Evolutionary conservation across 2,888 invertebrate species (phyloP).

Genomic region (Bombylius discolor): DNA sequence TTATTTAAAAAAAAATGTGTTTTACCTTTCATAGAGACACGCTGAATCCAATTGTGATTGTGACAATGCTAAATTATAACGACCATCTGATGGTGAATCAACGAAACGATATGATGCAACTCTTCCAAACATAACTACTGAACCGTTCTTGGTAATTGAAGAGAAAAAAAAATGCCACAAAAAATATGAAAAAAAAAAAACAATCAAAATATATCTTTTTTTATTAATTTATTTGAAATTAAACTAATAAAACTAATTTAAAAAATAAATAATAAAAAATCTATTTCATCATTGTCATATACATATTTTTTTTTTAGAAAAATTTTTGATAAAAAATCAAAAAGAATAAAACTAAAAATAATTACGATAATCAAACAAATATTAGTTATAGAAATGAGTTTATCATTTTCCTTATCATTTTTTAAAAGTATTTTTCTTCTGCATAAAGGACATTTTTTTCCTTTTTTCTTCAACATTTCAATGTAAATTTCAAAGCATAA

Average conservation of each 20-base stretch:
- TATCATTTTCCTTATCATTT: too few species aligned
- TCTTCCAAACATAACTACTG: constrained; percentile 72
- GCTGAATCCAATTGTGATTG: constrained; percentile 61
- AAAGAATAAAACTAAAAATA: too few species aligned
- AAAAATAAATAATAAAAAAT: too few species aligned
- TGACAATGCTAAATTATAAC: constrained; percentile 61
- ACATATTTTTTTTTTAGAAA: too few species aligned
- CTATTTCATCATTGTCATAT: too few species aligned
- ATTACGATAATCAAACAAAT: too few species aligned
- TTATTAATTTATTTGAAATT: not conserved
- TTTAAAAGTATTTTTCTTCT: not conserved
- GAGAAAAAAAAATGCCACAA: not conserved
- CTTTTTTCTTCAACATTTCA: not conserved
- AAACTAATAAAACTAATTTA: too few species aligned
- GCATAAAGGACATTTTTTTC: not conserved
- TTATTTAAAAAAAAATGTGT: not conserved
- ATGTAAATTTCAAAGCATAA: not conserved
- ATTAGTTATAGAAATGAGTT: too few species aligned
- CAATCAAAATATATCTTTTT: not conserved
- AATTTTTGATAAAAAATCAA: too few species aligned
- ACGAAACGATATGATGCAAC: constrained; percentile 76
- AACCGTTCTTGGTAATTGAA: constrained; percentile 51
- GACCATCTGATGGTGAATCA: constrained; percentile 68
- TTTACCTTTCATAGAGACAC: constrained; percentile 69
- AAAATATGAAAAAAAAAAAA: not conserved